Evolutionary conservation across 2,113 vertebrate genomes (phyloP), one percentile per base, ranked within the genome.

Genomic region (Anthoscopus minutus): DNA sequence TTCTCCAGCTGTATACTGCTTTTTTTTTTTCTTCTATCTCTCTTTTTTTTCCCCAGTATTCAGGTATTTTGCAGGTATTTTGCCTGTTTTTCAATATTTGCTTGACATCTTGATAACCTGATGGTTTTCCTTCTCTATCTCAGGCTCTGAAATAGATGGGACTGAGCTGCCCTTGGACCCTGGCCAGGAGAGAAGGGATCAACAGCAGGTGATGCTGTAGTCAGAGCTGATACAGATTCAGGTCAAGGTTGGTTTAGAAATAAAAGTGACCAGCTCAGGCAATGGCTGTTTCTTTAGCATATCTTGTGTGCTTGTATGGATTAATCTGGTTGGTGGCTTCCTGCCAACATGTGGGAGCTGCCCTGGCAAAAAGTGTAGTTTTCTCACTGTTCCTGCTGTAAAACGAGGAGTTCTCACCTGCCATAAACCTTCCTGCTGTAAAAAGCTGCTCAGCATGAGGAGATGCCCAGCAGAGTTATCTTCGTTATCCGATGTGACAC

Each of bases 401-500:
- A 94, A 93, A 93, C 45, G 79, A 85, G 78, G 82, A 90, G 71
- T 79, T 93, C 71, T 93, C 82, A 94, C 94, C 95, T 96, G 92
- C 80, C 64, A 88, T 58, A 95, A 95, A 93, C 88, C 64, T 58
- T 78, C 71, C 81, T 58, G 86, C 79, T 83, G 56, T 86, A 89
- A 86, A 94, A 96, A 77, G 79, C 89, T 95, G 56, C 60, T 88
- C 82, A 44, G 48, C 38, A 78, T 65, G 71, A 73, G 82, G 44
- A 88, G 69, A 64, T 81, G 88, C 64, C 91, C 91, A 86, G 80
- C 76, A 91, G 76, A 80, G 69, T 73, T 73, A 85, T 91, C 73
- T 44, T 62, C 15, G 2, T 92, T 91, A 82, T 87, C 83, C 53
- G 73, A 89, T 80, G 53, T 72, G 89, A 87, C 91, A 93, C 67